Conservation (phyloP, 2,113 vertebrate species). For the Larimichthys polyactis region DNA sequence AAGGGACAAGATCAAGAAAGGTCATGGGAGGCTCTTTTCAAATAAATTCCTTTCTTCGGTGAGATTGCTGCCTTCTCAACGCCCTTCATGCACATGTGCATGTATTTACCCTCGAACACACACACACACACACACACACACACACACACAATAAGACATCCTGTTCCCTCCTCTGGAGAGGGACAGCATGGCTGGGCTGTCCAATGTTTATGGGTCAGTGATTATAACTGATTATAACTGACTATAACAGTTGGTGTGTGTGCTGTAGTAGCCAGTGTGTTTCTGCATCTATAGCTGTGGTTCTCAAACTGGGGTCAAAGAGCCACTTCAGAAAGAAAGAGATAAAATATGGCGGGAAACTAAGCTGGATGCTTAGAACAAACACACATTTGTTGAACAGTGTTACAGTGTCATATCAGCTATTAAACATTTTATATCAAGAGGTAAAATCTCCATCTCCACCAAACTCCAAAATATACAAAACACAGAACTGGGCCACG, state of each 20-base stretch:
- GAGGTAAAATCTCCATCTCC: not conserved
- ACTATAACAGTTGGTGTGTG: not conserved
- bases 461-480: not conserved
- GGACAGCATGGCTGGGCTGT: constrained; percentile 13
- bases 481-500: not conserved
- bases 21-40: constrained; percentile 70
- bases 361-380: too few species aligned
- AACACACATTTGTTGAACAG: too few species aligned
- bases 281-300: not conserved
- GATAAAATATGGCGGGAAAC: too few species aligned
- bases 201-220: constrained; percentile 33
- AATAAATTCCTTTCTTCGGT: constrained; percentile 63
- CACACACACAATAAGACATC: constrained; percentile 7
- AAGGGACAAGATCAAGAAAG: constrained; percentile 66
- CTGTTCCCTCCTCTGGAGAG: constrained; percentile 4
- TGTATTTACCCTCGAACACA: constrained; percentile 23
- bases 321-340: too few species aligned
- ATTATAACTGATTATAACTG: constrained; percentile 18
- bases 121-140: constrained; percentile 14
- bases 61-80: constrained; percentile 60
- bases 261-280: not conserved
- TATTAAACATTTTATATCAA: not conserved
- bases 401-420: not conserved
- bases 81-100: constrained; percentile 64
- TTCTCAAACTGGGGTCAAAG: too few species aligned